Conservation (phyloP, 1,140 invertebrate genomes). For the Choristoneura fumiferana region DNA sequence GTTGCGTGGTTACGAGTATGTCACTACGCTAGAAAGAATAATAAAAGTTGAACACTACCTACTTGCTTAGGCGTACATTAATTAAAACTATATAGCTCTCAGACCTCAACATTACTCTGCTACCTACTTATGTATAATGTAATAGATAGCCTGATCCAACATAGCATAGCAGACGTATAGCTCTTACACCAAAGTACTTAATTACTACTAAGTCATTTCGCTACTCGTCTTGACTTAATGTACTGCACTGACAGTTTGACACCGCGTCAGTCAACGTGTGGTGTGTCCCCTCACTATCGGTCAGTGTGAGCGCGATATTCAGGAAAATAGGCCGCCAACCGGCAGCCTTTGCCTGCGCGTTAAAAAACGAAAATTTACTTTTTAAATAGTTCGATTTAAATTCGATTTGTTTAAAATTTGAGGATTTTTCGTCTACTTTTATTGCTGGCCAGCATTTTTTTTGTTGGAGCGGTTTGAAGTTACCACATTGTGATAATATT, state of each 20-base stretch:
- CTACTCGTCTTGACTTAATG: neutral
- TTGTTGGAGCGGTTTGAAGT: neutral
- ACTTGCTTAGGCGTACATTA: too few species aligned
- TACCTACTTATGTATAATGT: too few species aligned
- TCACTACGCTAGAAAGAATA: too few species aligned
- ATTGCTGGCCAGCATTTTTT: neutral
- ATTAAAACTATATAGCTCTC: too few species aligned
- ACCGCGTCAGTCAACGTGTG: neutral
- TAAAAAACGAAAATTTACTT: constrained; percentile 49
- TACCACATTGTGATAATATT: neutral
- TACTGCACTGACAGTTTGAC: neutral
- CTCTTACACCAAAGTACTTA: neutral
- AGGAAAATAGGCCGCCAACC: constrained; percentile 53
- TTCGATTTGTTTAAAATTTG: constrained; percentile 27
- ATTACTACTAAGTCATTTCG: too few species aligned
- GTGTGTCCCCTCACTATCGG: constrained; percentile 16
- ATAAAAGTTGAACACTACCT: too few species aligned
- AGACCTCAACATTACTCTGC: too few species aligned
- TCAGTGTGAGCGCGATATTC: constrained; percentile 49
- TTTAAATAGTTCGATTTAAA: constrained; percentile 45
- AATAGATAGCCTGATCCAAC: too few species aligned
- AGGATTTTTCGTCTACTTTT: constrained; percentile 28
- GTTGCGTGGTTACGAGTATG: too few species aligned
- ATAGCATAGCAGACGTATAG: neutral
- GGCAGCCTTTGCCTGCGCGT: constrained; percentile 30